Conservation (phyloP, 1,140 invertebrate species). For the Drosophila repletoides region DNA sequence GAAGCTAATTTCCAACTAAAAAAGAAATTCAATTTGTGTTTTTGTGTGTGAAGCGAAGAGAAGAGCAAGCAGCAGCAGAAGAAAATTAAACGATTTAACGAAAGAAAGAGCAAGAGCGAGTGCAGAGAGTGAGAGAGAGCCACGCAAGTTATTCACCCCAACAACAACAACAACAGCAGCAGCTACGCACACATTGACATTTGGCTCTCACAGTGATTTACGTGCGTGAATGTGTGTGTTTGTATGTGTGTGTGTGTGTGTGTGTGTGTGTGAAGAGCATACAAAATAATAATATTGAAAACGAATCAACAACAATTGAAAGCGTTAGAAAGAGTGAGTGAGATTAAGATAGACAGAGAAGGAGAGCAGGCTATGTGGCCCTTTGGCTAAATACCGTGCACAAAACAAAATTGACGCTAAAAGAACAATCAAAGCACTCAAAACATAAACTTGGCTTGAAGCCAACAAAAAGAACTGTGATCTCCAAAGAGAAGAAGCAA, state of each 20-base stretch:
- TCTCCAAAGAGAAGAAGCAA: constrained; percentile 16
- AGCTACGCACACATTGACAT: constrained; percentile 37
- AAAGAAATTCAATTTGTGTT: constrained; percentile 64
- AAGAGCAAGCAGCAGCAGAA: too few relatives aligned
- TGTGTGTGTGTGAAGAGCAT: constrained; percentile 45
- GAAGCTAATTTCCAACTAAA: constrained; percentile 58
- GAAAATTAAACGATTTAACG: constrained; percentile 53
- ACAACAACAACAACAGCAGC: constrained; percentile 58
- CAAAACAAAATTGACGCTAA: constrained; percentile 68
- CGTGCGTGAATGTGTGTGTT: constrained; percentile 22
- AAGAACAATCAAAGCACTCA: constrained; percentile 38
- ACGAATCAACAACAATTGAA: constrained; percentile 64
- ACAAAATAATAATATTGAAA: constrained; percentile 79
- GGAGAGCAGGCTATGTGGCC: constrained; percentile 38
- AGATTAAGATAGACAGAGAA: not conserved
- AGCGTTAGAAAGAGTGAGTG: constrained; percentile 25
- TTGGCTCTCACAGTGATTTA: constrained; percentile 70
- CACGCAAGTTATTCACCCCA: constrained; percentile 77
- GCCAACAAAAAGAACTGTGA: constrained; percentile 43
- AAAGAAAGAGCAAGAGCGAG: constrained; percentile 19
- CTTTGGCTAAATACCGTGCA: constrained; percentile 70
- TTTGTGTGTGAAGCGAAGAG: constrained; percentile 40
- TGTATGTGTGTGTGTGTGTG: constrained; percentile 28
- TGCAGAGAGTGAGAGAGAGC: constrained; percentile 33
- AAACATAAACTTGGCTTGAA: constrained; percentile 53